Evolutionary conservation across 2,888 invertebrate species (phyloP), one percentile per base, ranked within the genome.

Genomic region (Diarsia mendica): DNA sequence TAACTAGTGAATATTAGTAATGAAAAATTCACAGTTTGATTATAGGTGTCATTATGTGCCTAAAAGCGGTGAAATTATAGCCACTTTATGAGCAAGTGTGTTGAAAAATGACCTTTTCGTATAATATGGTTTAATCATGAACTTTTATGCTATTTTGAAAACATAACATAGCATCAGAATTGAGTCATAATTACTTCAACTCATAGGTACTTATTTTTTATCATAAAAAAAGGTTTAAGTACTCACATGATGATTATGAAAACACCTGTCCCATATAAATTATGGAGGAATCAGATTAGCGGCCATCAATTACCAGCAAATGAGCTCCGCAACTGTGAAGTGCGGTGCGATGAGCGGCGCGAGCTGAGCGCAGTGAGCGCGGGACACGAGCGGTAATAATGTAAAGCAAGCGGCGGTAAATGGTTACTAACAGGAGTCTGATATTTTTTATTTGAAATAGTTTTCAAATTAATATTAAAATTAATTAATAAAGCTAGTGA

Each of bases 281-380:
- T 72, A 44, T 55, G 49, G 64, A 68, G 28, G 72, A 78, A 82
- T 88, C 66, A 86, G 87, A 86, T 87, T 75, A 88, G 79, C 70
- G 61, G 49, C 72, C 79, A 86, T 86, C 82, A 77, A 86, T 87
- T 88, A 82, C 73, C 39, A 69, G 70, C 44, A 85, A 86, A 86
- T 83, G 86, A 87, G 85, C 76, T 83, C 80, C 51, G 66, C 79
- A 80, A 44, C 84, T 77, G 86, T 70, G 68, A 70, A 79, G 60
- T 66, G 64, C 67, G 44, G 55, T 60, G 55, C 64, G 67, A 51
- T 44, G 65, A 61, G 69, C 61, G 49, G 46, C 2, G 60, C 23
- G 70, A 82, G 72, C 49, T 44, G 39, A 49, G 69, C 48, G 48
- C 39, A 10, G 10, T 33, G 39, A 67, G 68, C 48, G 69, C 20